Base-by-base conservation (phyloP, 2,113 vertebrate species). In the Psilopsiagon aymara region DNA sequence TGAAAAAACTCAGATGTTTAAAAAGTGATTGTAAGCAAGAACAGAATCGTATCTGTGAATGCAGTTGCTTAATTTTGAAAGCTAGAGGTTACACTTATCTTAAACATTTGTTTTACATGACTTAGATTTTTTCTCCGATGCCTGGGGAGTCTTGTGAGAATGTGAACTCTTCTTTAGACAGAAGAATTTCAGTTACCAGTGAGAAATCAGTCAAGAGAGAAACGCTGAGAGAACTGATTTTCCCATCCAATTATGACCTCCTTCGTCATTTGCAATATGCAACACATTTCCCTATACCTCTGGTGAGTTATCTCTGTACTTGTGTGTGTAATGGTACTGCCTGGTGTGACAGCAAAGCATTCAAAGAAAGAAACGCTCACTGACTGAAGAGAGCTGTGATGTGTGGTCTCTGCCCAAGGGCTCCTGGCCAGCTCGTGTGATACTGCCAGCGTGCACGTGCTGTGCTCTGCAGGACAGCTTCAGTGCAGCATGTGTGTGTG, bases 111-210 rank as follows among this genome's bases (percentile, higher is more conserved):
- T 97, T 98, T 98, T 96, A 96, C 95, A 94, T 97, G 97, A 88
- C 94, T 95, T 96, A 98, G 98, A 98, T 98, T 77, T 98, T 98
- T 92, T 98, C 98, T 96, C 97, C 95, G 29, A 95, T 97, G 94
- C 97, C 97, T 92, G 98, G 97, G 91, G 97, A 98, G 37, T 59
- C 98, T 84, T 97, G 97, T 86, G 98, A 97, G 96, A 97, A 92
- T 31, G 49, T 75, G 91, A 98, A 43, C 86, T 67, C 97, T 88
- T 93, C 98, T 53, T 77, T 98, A 79, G 94, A 97, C 88, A 92
- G 97, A 96, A 97, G 98, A 88, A 93, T 97, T 92, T 97, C 97
- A 3, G 82, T 94, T 33, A 95, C 94, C 47, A 97, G 96, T 11
- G 98, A 98, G 86, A 98, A 97, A 92, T 90, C 98, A 43, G 31